phyloP scores from a whole-genome alignment of 2,113 vertebrate genomes.

The Gymnorhina tibicen region DNA sequence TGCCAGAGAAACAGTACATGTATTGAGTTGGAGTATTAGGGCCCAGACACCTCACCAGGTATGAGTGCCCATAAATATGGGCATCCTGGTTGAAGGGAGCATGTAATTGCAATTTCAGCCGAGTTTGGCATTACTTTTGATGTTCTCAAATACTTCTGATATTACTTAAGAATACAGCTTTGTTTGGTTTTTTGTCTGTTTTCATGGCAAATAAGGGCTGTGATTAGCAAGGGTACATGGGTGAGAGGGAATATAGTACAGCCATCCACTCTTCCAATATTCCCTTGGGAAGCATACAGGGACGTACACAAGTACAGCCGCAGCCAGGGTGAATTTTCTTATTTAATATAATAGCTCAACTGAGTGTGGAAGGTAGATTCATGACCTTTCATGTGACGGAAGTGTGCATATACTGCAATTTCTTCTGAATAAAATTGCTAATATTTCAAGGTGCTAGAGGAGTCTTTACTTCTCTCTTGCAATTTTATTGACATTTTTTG shows the following conservation, averaged over 20 bases:
- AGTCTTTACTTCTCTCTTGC: conserved; percentile 42
- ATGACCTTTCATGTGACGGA: conserved; percentile 21
- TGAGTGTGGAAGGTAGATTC: conserved; percentile 23
- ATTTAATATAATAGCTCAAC: conserved; percentile 30
- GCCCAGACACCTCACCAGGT: conserved; percentile 8
- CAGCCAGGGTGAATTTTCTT: conserved; percentile 38
- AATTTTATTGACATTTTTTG: conserved; percentile 66
- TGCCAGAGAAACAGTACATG: conserved; percentile 50
- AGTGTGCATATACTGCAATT: conserved; percentile 13
- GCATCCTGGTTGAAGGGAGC: background rate
- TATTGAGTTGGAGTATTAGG: conserved; percentile 31
- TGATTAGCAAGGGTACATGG: background rate
- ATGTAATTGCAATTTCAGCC: background rate
- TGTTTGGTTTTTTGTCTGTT: background rate
- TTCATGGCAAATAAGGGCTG: conserved; percentile 13
- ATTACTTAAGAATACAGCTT: background rate
- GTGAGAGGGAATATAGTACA: background rate
- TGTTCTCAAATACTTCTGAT: background rate
- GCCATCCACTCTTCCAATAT: background rate
- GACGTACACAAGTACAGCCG: background rate
- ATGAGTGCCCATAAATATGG: background rate
- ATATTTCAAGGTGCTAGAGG: conserved; percentile 37
- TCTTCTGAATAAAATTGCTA: conserved; percentile 22
- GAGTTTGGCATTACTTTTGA: background rate
- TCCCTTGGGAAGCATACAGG: background rate